These are phyloP conservation scores for Coranthus polyacanthus DNA, from an alignment of 2,797 vertebrate genomes.

Conservation along the genomic window DNA sequence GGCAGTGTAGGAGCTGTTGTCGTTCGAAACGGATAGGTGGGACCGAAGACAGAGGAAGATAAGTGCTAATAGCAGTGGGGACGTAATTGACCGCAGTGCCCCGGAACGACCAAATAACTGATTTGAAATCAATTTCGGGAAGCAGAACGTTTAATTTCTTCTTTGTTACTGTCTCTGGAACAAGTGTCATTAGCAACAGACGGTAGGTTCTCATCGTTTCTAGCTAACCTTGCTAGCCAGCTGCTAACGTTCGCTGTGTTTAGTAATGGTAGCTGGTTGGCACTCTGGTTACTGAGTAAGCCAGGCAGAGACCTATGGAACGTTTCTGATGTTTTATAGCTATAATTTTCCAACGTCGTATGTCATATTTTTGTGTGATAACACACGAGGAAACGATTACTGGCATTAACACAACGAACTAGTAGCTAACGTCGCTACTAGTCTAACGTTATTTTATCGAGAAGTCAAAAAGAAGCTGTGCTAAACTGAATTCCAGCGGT, in stretches of 20 bases:
- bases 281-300: constrained; percentile 25
- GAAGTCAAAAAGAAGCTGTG: background rate
- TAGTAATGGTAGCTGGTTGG: constrained; percentile 57
- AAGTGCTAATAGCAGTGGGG: constrained; percentile 43
- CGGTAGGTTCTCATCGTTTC: constrained; percentile 76
- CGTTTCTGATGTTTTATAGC: background rate
- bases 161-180: constrained; percentile 38
- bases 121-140: constrained; percentile 4
- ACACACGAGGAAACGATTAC: constrained; percentile 13
- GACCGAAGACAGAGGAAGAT: constrained; percentile 59
- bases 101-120: background rate
- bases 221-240: constrained; percentile 71
- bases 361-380: background rate
- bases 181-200: constrained; percentile 72
- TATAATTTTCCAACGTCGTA: background rate
- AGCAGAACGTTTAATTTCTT: constrained; percentile 7
- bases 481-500: background rate
- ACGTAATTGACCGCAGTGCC: constrained; percentile 38
- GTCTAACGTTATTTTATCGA: background rate
- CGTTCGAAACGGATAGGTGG: constrained; percentile 73
- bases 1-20: constrained; percentile 63
- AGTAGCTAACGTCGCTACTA: constrained; percentile 30
- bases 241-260: constrained; percentile 65
- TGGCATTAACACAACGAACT: constrained; percentile 27
- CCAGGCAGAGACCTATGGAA: constrained; percentile 3